Evolutionary conservation across 2,888 invertebrate genomes (phyloP).

Genomic region (Andrena marginata): DNA sequence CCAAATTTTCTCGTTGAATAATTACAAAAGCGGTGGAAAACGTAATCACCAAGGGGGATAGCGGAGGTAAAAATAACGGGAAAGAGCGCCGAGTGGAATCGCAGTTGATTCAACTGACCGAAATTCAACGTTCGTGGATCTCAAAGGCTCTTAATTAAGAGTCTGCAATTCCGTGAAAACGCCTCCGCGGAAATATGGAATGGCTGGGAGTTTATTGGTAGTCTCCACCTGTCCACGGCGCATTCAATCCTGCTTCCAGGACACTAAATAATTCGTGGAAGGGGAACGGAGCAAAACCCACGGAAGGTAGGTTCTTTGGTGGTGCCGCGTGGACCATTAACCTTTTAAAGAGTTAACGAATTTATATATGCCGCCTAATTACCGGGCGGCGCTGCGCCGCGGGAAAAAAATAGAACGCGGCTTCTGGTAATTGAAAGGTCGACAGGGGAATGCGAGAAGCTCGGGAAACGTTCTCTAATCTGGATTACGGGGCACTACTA

Average conservation of each 20-base stretch:
- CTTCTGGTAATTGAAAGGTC: conserved; percentile 73
- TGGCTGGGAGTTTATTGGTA: conserved; percentile 37
- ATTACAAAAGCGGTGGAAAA: background rate
- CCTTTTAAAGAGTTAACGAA: conserved; percentile 76
- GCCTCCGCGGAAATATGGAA: conserved; percentile 38
- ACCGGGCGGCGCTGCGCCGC: conserved; percentile 62
- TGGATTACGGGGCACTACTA: conserved; percentile 29
- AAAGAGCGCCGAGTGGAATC: background rate
- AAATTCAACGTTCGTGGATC: conserved; percentile 16
- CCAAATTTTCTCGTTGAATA: background rate
- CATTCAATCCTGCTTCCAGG: conserved; percentile 25
- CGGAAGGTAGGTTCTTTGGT: conserved; percentile 43
- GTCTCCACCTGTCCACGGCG: conserved; percentile 27
- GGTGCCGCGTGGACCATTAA: conserved; percentile 70
- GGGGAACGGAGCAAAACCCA: conserved; percentile 34
- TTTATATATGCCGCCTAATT: conserved; percentile 78
- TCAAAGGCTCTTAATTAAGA: conserved; percentile 37
- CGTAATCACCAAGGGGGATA: background rate
- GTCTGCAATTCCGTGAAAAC: background rate
- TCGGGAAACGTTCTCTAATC: conserved; percentile 46
- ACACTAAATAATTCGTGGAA: conserved; percentile 45
- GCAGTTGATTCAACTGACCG: background rate
- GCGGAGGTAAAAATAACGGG: background rate
- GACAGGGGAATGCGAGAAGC: conserved; percentile 53
- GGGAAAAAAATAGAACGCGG: conserved; percentile 63